Conservation (phyloP, 2,113 vertebrate species). For the Candoia aspera region DNA sequence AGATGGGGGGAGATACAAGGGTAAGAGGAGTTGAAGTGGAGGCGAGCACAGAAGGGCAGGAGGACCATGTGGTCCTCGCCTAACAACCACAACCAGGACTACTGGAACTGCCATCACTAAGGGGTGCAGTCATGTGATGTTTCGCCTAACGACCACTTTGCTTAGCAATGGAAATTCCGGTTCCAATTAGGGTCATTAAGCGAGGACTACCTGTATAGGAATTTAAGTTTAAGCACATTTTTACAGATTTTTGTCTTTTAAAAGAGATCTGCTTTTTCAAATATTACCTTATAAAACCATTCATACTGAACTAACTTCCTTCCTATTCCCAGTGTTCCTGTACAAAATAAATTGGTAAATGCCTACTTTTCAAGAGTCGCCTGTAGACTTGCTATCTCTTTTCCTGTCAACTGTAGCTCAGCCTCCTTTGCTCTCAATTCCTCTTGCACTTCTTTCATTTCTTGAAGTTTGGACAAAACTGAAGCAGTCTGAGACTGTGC, state of each 20-base stretch:
- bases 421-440: conserved; percentile 77
- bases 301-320: background rate
- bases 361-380: conserved; percentile 85
- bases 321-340: background rate
- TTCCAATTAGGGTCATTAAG: background rate
- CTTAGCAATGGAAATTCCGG: background rate
- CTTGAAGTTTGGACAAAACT: conserved; percentile 84
- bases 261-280: background rate
- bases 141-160: background rate
- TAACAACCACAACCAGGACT: background rate
- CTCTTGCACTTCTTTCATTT: conserved; percentile 78
- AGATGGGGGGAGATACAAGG: background rate
- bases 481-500: conserved; percentile 78
- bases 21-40: background rate
- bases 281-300: background rate
- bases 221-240: background rate
- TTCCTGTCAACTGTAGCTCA: conserved; percentile 76
- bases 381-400: conserved; percentile 79
- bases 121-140: background rate
- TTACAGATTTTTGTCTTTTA: background rate
- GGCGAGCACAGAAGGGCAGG: background rate
- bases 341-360: background rate
- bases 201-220: background rate
- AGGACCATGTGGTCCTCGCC: background rate
- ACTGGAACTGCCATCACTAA: background rate